These are phyloP conservation scores for Scolanthus callimorphus DNA, from an alignment of 92 coral and sea anemone species.

Conservation along the genomic window DNA sequence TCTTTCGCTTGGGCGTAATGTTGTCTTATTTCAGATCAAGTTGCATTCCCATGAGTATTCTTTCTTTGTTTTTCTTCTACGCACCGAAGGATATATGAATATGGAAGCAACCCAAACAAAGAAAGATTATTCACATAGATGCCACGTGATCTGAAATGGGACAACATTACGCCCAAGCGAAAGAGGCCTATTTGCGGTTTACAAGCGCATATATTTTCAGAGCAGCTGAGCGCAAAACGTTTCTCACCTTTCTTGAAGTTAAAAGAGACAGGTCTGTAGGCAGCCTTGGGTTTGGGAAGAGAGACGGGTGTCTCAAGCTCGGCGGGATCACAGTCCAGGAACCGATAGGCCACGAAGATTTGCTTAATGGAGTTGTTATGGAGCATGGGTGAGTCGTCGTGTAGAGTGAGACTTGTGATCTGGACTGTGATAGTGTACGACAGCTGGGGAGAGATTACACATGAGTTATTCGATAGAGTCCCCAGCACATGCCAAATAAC, in stretches of 20 bases:
- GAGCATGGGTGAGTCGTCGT: slow-evolving; percentile 54
- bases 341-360: slow-evolving; percentile 81
- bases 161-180: too few species aligned
- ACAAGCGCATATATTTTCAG: too few species aligned
- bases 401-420: slow-evolving; percentile 78
- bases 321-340: slow-evolving; percentile 92
- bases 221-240: neutral
- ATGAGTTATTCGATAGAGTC: neutral
- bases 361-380: slow-evolving; percentile 67
- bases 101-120: too few species aligned
- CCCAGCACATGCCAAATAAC: too few species aligned
- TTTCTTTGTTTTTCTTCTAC: too few species aligned
- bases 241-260: slow-evolving; percentile 90
- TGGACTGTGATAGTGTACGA: slow-evolving; percentile 68
- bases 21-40: too few species aligned
- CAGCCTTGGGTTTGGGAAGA: slow-evolving; percentile 81
- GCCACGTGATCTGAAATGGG: too few species aligned
- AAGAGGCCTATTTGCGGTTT: too few species aligned
- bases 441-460: slow-evolving; percentile 25
- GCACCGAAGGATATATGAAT: too few species aligned
- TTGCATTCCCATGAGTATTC: too few species aligned
- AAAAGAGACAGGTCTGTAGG: slow-evolving; percentile 63
- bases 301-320: slow-evolving; percentile 94
- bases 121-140: too few species aligned
- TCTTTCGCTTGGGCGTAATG: too few species aligned